Percentiles rank a stretch among this genome's conserved stretches.
These are phyloP conservation scores for Macquaria ambigua DNA, from an alignment of 2,113 vertebrate genomes.

Conservation along the genomic window DNA sequence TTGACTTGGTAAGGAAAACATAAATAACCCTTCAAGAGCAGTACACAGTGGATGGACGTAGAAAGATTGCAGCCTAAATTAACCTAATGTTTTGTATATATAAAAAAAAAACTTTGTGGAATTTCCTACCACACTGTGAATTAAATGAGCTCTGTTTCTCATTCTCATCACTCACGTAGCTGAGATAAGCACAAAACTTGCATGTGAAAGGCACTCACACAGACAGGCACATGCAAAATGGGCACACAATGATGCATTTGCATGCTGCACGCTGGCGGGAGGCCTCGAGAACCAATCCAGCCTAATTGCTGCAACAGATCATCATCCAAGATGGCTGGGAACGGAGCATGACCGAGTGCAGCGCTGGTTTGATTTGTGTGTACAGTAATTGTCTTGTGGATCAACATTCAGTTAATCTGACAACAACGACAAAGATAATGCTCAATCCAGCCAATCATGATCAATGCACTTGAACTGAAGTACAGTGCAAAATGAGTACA, in stretches of 20 bases:
- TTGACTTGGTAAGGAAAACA: slow-evolving; percentile 58
- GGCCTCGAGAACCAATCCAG: slow-evolving; percentile 35
- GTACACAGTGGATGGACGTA: not conserved
- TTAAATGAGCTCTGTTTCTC: slow-evolving; percentile 59
- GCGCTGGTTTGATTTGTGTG: slow-evolving; percentile 60
- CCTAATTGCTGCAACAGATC: slow-evolving; percentile 56
- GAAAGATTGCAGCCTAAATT: slow-evolving; percentile 39
- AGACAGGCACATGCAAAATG: not conserved
- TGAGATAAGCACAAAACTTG: not conserved
- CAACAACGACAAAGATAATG: slow-evolving; percentile 32
- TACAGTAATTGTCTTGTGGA: slow-evolving; percentile 37
- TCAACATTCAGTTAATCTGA: slow-evolving; percentile 63
- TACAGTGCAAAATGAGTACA: not conserved
- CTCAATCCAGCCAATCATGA: slow-evolving; percentile 12
- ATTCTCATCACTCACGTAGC: slow-evolving; percentile 35
- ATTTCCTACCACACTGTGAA: slow-evolving; percentile 33
- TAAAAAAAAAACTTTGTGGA: slow-evolving; percentile 25
- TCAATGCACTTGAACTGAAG: not conserved
- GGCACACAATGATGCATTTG: not conserved
- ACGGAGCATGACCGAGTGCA: slow-evolving; percentile 45
- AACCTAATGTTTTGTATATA: slow-evolving; percentile 47
- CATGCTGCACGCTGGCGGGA: slow-evolving; percentile 5
- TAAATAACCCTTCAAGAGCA: slow-evolving; percentile 58
- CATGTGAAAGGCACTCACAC: slow-evolving; percentile 10
- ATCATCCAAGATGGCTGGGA: slow-evolving; percentile 53